Percentiles rank a stretch among this genome's conserved stretches.
phyloP scores from a whole-genome alignment of 2,113 vertebrate genomes.

The Strix aluco region DNA sequence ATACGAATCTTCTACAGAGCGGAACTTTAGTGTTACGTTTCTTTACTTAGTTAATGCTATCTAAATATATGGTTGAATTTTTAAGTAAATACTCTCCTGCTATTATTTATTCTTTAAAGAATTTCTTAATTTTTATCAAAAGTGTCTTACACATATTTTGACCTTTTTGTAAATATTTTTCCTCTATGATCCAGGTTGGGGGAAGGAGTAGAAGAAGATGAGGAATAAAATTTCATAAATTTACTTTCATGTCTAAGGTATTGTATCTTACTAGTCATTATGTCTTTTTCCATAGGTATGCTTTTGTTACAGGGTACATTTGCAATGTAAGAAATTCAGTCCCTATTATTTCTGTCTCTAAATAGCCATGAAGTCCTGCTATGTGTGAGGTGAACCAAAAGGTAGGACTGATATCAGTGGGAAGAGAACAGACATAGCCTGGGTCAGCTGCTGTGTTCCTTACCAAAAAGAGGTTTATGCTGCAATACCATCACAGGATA shows the following conservation, averaged over 20 bases:
- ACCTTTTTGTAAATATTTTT: background rate
- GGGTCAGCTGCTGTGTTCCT: background rate
- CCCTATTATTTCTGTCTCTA: slow-evolving; percentile 3
- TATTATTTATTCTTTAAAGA: background rate
- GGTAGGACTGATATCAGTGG: background rate
- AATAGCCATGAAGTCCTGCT: background rate
- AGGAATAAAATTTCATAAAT: background rate
- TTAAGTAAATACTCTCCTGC: background rate
- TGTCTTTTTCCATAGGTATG: background rate
- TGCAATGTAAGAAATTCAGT: background rate
- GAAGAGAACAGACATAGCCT: background rate
- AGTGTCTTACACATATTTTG: background rate
- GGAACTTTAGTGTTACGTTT: background rate
- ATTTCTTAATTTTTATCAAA: background rate
- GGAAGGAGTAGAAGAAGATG: background rate
- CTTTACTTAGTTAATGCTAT: background rate
- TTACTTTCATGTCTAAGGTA: background rate
- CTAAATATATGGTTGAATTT: background rate
- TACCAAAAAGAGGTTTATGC: background rate
- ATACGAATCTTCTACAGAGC: background rate
- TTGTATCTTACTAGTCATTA: background rate
- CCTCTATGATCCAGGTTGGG: background rate
- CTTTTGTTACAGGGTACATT: background rate
- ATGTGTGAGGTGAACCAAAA: background rate
- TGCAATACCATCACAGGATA: background rate